Conservation (phyloP, 2,888 invertebrate species). For the Drosophila pegasa region DNA sequence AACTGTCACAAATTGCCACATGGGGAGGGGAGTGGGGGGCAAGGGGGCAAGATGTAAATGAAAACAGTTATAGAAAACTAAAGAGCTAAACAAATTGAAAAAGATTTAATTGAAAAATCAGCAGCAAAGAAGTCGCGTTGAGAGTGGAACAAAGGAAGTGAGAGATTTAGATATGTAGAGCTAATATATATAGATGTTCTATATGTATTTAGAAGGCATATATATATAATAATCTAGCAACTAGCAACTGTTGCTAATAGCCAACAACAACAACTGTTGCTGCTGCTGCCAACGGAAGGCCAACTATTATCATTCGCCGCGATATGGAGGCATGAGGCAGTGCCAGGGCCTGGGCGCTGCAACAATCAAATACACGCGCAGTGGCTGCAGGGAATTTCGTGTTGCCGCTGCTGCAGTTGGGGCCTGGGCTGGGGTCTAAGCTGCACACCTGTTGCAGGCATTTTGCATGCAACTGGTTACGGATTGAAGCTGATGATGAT, state of each 20-base stretch:
- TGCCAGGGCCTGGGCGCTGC: conserved; percentile 13
- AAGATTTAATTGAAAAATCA: conserved; percentile 75
- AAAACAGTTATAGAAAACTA: conserved; percentile 64
- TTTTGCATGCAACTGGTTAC: conserved; percentile 80
- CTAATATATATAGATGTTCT: conserved; percentile 1
- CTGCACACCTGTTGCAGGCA: conserved; percentile 77
- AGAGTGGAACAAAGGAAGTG: conserved; percentile 42
- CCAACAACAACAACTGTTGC: conserved; percentile 34
- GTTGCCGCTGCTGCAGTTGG: conserved; percentile 65
- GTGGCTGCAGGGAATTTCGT: conserved; percentile 70
- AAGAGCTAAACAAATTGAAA: conserved; percentile 53
- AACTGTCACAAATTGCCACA: conserved; percentile 69
- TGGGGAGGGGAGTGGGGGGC: conserved; percentile 13
- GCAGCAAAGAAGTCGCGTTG: conserved; percentile 34
- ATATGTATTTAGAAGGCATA: not conserved
- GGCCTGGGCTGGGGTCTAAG: conserved; percentile 39
- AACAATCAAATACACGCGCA: conserved; percentile 35
- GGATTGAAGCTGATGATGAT: conserved; percentile 34
- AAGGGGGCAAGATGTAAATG: conserved; percentile 49
- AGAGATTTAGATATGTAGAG: conserved; percentile 10
- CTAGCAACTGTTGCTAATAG: conserved; percentile 22
- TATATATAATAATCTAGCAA: conserved; percentile 28
- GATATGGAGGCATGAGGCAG: conserved; percentile 63
- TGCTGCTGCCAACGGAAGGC: conserved; percentile 67
- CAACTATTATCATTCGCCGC: conserved; percentile 77